Conservation (phyloP, 1,140 invertebrate genomes). For the Heliconius hermathena region DNA sequence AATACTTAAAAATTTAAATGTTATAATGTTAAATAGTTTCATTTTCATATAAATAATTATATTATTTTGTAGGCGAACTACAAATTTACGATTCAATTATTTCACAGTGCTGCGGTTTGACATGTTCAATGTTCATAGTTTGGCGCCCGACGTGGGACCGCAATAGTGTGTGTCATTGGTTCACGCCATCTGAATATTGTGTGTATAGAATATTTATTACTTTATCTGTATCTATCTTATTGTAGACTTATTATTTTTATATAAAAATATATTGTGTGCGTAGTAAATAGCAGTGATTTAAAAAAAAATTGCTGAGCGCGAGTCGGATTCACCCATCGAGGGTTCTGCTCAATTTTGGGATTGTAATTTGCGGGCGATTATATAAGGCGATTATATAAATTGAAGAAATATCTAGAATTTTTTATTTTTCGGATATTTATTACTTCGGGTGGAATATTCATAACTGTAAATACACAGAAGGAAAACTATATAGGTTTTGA, state of each 20-base stretch:
- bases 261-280: background rate
- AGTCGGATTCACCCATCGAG: too few relatives aligned
- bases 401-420: too few relatives aligned
- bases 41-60: background rate
- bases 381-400: too few relatives aligned
- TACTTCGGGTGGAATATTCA: too few relatives aligned
- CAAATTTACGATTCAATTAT: constrained; percentile 14
- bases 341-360: too few relatives aligned
- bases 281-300: background rate
- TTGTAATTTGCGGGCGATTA: too few relatives aligned
- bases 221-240: background rate
- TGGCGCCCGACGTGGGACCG: constrained; percentile 42
- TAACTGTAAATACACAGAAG: too few relatives aligned
- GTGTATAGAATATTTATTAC: background rate
- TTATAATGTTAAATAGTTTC: too few relatives aligned
- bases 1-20: too few relatives aligned
- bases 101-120: constrained; percentile 26
- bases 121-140: constrained; percentile 35
- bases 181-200: constrained; percentile 3
- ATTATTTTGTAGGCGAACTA: background rate
- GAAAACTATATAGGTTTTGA: too few relatives aligned
- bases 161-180: constrained; percentile 26
- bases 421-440: too few relatives aligned
- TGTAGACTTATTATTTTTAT: background rate
- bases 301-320: too few relatives aligned